A percentile compares a stretch with the other conserved stretches of the same genome.
Evolutionary conservation across 2,797 vertebrate genomes (phyloP).

Genomic region (Morus bassanus): DNA sequence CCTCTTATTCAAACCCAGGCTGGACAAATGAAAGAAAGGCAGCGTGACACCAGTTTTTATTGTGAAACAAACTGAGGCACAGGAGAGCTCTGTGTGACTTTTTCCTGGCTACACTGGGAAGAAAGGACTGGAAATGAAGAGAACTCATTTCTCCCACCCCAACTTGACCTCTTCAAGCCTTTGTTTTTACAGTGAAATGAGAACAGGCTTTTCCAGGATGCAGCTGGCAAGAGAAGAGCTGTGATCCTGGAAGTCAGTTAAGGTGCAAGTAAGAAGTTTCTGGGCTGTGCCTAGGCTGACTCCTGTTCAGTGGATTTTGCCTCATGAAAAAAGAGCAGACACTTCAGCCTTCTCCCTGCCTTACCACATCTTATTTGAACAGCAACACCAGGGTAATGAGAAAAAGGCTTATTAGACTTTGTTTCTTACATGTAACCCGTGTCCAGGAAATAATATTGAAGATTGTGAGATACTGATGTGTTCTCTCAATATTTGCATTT

Average conservation of each 20-base stretch:
- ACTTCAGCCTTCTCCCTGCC: neutral
- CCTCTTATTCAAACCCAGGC: neutral
- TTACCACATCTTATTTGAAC: neutral
- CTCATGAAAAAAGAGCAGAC: neutral
- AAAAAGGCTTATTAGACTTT: slow-evolving; percentile 34
- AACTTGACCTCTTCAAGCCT: neutral
- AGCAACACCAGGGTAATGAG: neutral
- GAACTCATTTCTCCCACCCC: neutral
- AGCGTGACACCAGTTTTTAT: neutral
- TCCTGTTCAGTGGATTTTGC: neutral
- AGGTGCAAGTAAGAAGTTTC: neutral
- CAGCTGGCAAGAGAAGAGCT: neutral
- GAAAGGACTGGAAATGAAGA: neutral
- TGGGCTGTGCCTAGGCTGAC: neutral
- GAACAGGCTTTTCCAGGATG: neutral
- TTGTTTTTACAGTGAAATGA: neutral
- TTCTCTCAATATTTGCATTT: slow-evolving; percentile 62
- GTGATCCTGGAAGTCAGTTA: neutral
- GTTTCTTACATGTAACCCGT: neutral
- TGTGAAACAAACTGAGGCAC: neutral
- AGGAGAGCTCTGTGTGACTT: neutral
- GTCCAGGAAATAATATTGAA: slow-evolving; percentile 34
- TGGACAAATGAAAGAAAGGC: neutral
- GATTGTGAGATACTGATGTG: neutral
- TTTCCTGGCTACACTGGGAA: neutral